Conservation (phyloP, 2,113 vertebrate genomes). For the Urocolius indicus region DNA sequence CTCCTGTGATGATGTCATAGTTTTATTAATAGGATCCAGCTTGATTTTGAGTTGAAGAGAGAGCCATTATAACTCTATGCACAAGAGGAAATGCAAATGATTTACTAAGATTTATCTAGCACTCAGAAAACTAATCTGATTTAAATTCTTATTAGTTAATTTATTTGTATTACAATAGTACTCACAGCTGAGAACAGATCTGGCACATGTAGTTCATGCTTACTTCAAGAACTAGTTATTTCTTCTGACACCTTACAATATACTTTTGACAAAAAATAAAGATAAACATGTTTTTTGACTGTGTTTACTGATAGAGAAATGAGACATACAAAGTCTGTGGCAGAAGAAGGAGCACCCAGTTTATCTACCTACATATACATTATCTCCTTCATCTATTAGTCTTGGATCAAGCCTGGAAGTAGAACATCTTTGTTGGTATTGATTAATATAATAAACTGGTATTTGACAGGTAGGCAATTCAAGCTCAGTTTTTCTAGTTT, state of each 20-base stretch:
- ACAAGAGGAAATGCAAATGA: not conserved
- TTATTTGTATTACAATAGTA: not conserved
- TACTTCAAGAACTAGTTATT: not conserved
- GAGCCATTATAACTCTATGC: not conserved
- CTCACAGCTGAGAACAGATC: not conserved
- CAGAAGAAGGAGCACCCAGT: not conserved
- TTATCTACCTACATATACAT: not conserved
- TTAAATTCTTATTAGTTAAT: not conserved
- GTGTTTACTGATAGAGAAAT: not conserved
- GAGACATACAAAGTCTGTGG: not conserved
- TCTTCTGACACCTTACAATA: not conserved
- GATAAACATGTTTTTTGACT: not conserved
- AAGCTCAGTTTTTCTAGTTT: not conserved
- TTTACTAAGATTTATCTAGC: not conserved
- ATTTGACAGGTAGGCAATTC: not conserved
- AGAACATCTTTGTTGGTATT: not conserved
- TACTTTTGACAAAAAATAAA: not conserved
- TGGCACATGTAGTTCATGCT: fast-evolving
- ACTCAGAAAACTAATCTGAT: not conserved
- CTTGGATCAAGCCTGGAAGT: not conserved
- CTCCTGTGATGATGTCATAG: not conserved
- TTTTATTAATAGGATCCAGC: not conserved
- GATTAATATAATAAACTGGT: not conserved
- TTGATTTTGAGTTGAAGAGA: not conserved
- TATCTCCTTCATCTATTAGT: not conserved